Evolutionary conservation across 2,113 vertebrate species (phyloP).

Genomic region (Hippolais icterina): DNA sequence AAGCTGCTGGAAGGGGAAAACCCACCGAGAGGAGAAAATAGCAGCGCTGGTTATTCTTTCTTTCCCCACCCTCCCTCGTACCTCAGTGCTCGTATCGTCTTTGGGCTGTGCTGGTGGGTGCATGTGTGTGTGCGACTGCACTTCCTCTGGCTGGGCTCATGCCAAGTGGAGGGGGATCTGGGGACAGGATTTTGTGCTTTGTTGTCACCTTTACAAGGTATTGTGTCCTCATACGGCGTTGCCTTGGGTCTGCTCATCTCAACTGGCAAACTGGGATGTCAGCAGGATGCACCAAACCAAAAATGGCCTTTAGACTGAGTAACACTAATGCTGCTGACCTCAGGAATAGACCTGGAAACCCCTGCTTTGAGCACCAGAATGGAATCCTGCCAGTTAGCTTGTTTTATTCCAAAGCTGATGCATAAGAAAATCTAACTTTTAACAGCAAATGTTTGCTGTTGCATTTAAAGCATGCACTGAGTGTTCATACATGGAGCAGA

Average conservation of each 20-base stretch:
- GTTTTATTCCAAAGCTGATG: background rate
- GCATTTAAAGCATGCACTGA: background rate
- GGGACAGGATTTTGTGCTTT: background rate
- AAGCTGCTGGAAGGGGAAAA: conserved; percentile 9
- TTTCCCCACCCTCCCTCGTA: background rate
- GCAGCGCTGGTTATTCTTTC: background rate
- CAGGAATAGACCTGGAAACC: background rate
- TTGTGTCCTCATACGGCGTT: background rate
- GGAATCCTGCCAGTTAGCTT: background rate
- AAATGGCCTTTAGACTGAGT: background rate
- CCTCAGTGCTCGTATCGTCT: accelerated
- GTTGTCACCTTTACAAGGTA: background rate
- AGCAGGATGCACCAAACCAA: background rate
- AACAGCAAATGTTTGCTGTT: background rate
- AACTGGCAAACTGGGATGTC: background rate
- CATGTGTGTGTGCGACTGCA: accelerated
- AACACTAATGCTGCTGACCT: background rate
- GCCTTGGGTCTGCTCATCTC: background rate
- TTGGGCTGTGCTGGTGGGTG: background rate
- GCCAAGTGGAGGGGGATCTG: accelerated
- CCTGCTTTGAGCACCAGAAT: background rate
- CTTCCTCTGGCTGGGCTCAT: too few species aligned
- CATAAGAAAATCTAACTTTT: background rate
- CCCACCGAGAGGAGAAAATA: background rate
- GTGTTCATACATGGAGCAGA: accelerated